Evolutionary conservation across 2,113 vertebrate species (phyloP), one percentile per base, ranked within the genome.

Genomic region (Abramis brama): DNA sequence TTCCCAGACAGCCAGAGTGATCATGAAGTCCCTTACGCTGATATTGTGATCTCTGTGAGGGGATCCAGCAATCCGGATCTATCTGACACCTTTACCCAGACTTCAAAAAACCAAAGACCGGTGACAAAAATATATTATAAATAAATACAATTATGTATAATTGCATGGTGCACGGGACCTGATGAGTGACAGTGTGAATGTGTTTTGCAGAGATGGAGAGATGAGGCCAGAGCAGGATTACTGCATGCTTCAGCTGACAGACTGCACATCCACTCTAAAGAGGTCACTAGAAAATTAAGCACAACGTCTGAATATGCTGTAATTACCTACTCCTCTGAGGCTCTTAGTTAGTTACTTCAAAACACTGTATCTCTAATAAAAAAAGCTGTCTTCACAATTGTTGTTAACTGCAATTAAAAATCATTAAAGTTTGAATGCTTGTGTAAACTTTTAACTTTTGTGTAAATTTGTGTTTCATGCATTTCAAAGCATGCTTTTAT

Each of bases 11-110:
- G 85, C 43, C 92, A 93, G 84, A 93, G 92, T 27, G 93, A 94
- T 86, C 91, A 91, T n/a, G 95, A 96, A 86, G 94, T 96, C 66
- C 93, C 95, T 25, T 96, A 96, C 64, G 95, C 95, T 68, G 95
- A 96, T 88, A 96, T 95, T 50, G 92, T 95, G 87, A 96, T 96
- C 83, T 93, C 94, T 4, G 89, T 94, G 19, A 91, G 94, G 87
- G 94, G 94, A 6, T 88, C 92, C 87, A 95, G 95, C 27, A 93
- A 93, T 80, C 95, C 94, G 17, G 94, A 95, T 85, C 92, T 95
- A 60, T 91, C 91, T 33, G 92, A 93, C 79, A 88, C 92, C 1
- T 77, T 89, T 25, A 90, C 88, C 85, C 84, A 91, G 79, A 15
- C 88, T 47, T 78, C 91, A 27, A 90, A 88, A 33, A 87, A 93